A percentile compares a stretch with the other conserved stretches of the same genome.
Evolutionary conservation across 2,113 vertebrate genomes (phyloP).

Genomic region (Sceloporus tristichus): DNA sequence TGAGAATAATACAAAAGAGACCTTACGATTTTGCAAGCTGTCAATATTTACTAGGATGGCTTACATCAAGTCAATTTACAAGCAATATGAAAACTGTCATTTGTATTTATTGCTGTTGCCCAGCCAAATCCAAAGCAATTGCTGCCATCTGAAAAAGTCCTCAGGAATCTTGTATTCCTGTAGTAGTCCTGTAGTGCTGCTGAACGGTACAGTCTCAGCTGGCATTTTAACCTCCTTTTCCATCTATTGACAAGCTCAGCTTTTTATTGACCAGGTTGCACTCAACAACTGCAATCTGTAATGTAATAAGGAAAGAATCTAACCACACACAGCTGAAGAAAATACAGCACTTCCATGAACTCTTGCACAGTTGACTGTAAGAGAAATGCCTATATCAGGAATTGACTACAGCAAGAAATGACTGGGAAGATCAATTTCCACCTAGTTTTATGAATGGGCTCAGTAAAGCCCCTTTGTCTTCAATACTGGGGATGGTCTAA

Average conservation of each 20-base stretch:
- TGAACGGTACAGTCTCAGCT: neutral
- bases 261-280: slow-evolving; percentile 9
- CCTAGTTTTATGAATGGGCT: slow-evolving; percentile 25
- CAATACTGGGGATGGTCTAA: accelerated
- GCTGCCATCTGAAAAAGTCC: neutral
- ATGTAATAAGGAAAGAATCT: neutral
- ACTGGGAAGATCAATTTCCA: slow-evolving; percentile 28
- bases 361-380: slow-evolving; percentile 47
- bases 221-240: neutral
- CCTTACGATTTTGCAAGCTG: neutral
- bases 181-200: neutral
- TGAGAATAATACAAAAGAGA: neutral
- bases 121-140: neutral
- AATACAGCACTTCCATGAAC: slow-evolving; percentile 11
- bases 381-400: slow-evolving; percentile 41
- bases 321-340: neutral
- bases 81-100: neutral
- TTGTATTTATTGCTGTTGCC: accelerated
- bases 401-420: slow-evolving; percentile 10
- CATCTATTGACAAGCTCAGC: neutral
- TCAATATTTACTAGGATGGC: neutral
- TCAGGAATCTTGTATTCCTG: accelerated
- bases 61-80: neutral
- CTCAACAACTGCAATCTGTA: neutral
- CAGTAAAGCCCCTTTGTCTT: slow-evolving; percentile 21